Conservation (phyloP, 2,113 vertebrate genomes). For the Chaetodon auriga region DNA sequence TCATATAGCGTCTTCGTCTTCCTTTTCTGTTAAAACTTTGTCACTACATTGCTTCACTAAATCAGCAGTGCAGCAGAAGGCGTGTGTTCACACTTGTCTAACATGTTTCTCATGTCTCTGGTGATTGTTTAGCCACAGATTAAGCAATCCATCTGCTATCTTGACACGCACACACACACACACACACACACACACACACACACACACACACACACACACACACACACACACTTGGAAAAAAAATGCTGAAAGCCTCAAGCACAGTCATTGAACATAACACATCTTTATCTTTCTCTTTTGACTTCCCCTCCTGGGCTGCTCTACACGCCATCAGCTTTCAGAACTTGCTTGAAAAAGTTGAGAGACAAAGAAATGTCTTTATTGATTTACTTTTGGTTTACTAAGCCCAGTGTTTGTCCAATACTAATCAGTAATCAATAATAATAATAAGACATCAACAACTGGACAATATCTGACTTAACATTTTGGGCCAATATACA, state of each 20-base stretch:
- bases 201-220: neutral
- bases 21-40: neutral
- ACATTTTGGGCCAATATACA: neutral
- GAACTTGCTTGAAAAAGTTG: neutral
- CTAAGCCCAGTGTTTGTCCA: too few relatives aligned
- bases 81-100: conserved; percentile 14
- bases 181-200: conserved; percentile 1
- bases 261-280: neutral
- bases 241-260: neutral
- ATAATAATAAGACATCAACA: neutral
- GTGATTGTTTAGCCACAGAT: conserved; percentile 38
- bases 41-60: neutral
- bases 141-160: conserved; percentile 30
- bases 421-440: neutral
- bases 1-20: neutral
- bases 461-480: neutral
- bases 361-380: neutral
- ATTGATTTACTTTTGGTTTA: too few relatives aligned
- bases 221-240: too few relatives aligned
- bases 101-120: conserved; percentile 45
- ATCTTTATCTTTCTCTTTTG: neutral
- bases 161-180: neutral
- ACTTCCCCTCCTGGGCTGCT: neutral
- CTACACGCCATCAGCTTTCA: neutral
- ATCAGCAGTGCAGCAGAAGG: neutral